Evolutionary conservation across 1,140 invertebrate genomes (phyloP).

Genomic region (Diuraphis noxia): DNA sequence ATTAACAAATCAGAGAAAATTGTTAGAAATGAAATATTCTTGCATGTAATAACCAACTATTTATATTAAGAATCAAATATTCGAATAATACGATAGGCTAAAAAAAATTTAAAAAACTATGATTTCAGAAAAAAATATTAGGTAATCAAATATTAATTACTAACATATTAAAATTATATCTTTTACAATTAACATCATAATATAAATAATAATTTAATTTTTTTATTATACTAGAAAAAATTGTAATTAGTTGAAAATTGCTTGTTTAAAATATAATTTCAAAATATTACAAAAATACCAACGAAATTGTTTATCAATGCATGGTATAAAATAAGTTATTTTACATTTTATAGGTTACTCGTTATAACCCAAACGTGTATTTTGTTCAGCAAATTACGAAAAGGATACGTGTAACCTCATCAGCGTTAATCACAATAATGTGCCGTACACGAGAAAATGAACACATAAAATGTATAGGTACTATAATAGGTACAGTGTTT

Average conservation of each 20-base stretch:
- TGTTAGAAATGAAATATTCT: neutral
- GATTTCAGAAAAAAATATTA: neutral
- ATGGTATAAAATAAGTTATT: neutral
- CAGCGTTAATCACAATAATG: neutral
- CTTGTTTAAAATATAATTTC: neutral
- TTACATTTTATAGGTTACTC: neutral
- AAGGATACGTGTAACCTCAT: neutral
- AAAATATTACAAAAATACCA: neutral
- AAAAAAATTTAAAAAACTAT: neutral
- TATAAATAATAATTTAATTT: no score
- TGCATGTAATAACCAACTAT: neutral
- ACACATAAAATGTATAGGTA: neutral
- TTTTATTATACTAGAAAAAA: no score
- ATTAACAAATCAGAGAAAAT: neutral
- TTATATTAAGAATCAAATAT: neutral
- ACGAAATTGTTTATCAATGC: no score
- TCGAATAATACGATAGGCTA: neutral
- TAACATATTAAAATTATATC: neutral
- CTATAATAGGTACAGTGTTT: neutral
- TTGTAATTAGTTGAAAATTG: neutral
- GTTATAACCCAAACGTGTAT: neutral
- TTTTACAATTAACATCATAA: neutral
- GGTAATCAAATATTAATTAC: neutral
- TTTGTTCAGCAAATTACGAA: neutral
- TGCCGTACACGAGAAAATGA: neutral